Conservation (phyloP, 2,113 vertebrate species). For the Craseonycteris thonglongyai region DNA sequence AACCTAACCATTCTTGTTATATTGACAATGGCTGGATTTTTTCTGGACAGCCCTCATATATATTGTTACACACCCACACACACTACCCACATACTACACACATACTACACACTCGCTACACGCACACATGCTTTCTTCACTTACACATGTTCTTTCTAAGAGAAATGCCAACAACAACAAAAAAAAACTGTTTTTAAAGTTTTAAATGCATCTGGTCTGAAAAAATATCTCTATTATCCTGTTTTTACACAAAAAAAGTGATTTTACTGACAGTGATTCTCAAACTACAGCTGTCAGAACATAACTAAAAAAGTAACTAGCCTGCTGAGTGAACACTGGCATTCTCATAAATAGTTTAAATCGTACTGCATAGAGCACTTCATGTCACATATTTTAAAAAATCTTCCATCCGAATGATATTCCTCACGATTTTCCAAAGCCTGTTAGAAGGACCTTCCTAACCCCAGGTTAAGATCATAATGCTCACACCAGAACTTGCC, state of each 20-base stretch:
- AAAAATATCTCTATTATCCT: conserved; percentile 41
- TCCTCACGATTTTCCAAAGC: conserved; percentile 38
- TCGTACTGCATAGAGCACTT: conserved; percentile 60
- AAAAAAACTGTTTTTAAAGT: not conserved
- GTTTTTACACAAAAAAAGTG: conserved; percentile 56
- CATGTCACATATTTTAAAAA: conserved; percentile 54
- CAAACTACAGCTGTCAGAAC: conserved; percentile 76
- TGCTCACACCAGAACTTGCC: not conserved
- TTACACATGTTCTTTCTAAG: not conserved
- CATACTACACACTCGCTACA: not conserved
- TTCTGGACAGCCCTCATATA: too few species aligned
- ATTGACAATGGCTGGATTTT: too few species aligned
- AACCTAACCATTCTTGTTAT: too few species aligned
- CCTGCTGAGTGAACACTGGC: conserved; percentile 74
- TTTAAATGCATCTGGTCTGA: conserved; percentile 36
- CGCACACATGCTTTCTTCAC: not conserved
- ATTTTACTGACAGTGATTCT: conserved; percentile 73
- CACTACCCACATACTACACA: rapidly evolving
- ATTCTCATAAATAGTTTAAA: conserved; percentile 75
- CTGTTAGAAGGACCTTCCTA: not conserved
- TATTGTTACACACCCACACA: too few species aligned
- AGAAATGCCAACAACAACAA: not conserved
- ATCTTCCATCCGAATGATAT: conserved; percentile 39
- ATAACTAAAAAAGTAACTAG: conserved; percentile 75
- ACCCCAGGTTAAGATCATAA: not conserved